Evolutionary conservation across 2,113 vertebrate species (phyloP).

Genomic region (Onychostruthus taczanowskii): DNA sequence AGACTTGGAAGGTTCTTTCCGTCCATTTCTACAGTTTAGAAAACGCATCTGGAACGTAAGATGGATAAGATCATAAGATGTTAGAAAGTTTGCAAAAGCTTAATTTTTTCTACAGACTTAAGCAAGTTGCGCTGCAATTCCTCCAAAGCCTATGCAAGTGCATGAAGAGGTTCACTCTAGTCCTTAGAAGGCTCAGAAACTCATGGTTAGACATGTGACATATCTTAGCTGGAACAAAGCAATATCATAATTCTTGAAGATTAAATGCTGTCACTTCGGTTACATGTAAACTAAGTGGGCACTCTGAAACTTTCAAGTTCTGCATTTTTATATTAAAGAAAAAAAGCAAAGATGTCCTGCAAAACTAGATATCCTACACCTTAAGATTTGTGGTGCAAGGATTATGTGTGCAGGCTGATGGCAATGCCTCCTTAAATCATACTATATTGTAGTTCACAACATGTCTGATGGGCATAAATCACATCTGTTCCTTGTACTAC

Average conservation of each 20-base stretch:
- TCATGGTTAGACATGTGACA: background rate
- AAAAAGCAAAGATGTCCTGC: background rate
- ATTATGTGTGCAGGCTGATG: background rate
- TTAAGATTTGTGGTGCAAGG: background rate
- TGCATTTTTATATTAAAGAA: background rate
- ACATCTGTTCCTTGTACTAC: background rate
- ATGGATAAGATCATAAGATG: background rate
- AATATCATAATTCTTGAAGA: background rate
- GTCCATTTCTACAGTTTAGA: slow-evolving; percentile 86
- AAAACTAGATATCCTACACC: background rate
- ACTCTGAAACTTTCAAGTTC: background rate
- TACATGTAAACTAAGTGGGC: background rate
- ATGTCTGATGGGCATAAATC: background rate
- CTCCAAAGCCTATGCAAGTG: background rate
- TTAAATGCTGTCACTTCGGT: background rate
- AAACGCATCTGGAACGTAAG: slow-evolving; percentile 87
- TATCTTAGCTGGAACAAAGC: background rate
- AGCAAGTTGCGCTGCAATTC: background rate
- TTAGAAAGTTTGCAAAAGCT: background rate
- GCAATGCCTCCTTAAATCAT: background rate
- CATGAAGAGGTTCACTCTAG: background rate
- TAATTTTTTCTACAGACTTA: background rate
- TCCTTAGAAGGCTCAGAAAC: background rate
- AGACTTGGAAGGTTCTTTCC: slow-evolving; percentile 92
- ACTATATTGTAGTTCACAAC: background rate